Evolutionary conservation across 2,888 invertebrate genomes (phyloP).

Genomic region (Microdon myrmicae): DNA sequence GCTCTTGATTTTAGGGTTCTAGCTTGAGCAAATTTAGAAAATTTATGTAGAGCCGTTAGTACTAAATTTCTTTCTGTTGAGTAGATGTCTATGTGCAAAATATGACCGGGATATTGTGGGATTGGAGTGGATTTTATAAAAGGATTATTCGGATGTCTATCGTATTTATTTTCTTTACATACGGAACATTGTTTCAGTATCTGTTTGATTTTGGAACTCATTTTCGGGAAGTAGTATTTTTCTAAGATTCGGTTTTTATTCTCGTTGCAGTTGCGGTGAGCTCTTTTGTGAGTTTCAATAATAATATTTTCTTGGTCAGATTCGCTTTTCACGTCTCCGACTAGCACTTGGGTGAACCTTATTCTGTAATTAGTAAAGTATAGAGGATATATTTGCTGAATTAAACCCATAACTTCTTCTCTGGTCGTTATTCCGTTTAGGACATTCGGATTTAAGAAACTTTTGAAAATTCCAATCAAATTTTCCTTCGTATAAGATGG

Average conservation of each 20-base stretch:
- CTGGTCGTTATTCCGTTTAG: conserved; percentile 6
- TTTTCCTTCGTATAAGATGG: conserved; percentile 2
- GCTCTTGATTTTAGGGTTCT: conserved; percentile 9
- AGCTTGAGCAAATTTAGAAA: conserved; percentile 14
- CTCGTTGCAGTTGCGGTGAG: conserved; percentile 25
- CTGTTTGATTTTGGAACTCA: conserved; percentile 19
- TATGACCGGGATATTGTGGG: conserved; percentile 31
- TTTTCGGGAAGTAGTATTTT: conserved; percentile 34
- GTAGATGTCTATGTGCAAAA: conserved; percentile 29
- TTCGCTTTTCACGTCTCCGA: conserved; percentile 21
- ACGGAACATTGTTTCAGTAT: conserved; percentile 32
- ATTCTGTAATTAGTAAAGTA: conserved; percentile 3
- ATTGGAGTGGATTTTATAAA: conserved; percentile 31
- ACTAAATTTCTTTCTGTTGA: conserved; percentile 21
- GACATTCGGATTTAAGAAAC: conserved; percentile 30
- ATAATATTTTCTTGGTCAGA: conserved; percentile 24
- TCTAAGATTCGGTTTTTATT: conserved; percentile 34
- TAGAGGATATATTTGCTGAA: conserved; percentile 4
- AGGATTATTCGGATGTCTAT: conserved; percentile 25
- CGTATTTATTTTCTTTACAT: conserved; percentile 35
- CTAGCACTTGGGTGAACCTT: conserved; percentile 17
- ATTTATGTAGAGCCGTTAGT: conserved; percentile 30
- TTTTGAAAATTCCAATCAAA: conserved; percentile 4
- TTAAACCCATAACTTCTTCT: conserved; percentile 3
- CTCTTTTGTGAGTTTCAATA: conserved; percentile 25